Percentiles rank a stretch among this genome's conserved stretches.
Conservation (phyloP, 2,797 vertebrate genomes). For the Gorsachius magnificus region DNA sequence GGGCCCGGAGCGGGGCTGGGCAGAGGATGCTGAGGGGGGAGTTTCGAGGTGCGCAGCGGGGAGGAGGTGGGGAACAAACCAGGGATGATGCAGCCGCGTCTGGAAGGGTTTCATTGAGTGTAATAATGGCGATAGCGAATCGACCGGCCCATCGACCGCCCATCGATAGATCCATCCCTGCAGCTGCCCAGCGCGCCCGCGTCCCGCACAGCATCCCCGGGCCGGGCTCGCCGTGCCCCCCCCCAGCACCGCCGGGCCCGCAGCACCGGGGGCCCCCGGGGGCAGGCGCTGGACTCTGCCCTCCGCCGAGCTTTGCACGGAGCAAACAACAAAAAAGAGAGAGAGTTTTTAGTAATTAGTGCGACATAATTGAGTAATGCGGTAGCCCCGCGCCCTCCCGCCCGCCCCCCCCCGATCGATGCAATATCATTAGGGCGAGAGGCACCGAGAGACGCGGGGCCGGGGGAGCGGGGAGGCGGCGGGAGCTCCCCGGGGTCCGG, state of each 20-base stretch:
- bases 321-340: not conserved
- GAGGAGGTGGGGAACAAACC: not conserved
- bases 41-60: not conserved
- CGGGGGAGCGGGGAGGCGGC: not conserved
- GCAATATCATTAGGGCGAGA: slow-evolving; percentile 75
- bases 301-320: not conserved
- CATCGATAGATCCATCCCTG: slow-evolving; percentile 35
- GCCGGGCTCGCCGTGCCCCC: not conserved
- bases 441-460: slow-evolving; percentile 72
- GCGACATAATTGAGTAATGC: slow-evolving; percentile 72
- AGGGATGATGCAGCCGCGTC: not conserved
- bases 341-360: slow-evolving; percentile 75
- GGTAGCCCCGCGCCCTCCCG: slow-evolving; percentile 13
- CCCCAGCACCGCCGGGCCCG: not conserved
- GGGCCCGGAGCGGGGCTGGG: not conserved
- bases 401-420: slow-evolving; percentile 69
- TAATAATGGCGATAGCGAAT: slow-evolving; percentile 50
- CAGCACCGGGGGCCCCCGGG: not conserved
- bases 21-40: not conserved
- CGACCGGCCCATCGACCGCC: slow-evolving; percentile 25
- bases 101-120: slow-evolving; percentile 40
- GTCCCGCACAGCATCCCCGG: not conserved
- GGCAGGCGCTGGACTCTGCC: not conserved
- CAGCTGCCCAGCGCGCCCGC: not conserved
- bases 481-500: not conserved